Percentiles rank a stretch among this genome's conserved stretches.
Conservation (phyloP, 2,797 vertebrate species). For the Phoeniculus purpureus region DNA sequence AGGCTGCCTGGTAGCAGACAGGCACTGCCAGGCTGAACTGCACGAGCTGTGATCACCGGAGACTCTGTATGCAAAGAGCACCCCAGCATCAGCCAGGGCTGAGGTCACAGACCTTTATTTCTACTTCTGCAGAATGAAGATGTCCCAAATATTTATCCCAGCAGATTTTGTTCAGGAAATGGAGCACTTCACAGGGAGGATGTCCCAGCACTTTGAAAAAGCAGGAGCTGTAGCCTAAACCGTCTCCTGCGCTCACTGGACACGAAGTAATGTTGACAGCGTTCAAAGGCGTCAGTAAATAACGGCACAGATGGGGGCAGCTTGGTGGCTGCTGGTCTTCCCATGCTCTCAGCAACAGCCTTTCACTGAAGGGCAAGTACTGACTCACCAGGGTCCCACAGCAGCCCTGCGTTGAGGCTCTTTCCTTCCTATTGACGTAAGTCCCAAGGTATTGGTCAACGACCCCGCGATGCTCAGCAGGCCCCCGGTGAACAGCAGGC, state of each 20-base stretch:
- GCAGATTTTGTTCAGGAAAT: background rate
- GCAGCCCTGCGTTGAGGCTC: background rate
- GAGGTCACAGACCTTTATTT: background rate
- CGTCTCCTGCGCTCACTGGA: background rate
- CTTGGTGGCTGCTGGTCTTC: background rate
- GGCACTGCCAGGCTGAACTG: background rate
- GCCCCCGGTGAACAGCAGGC: background rate
- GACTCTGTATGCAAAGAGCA: background rate
- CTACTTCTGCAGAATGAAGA: background rate
- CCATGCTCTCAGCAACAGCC: background rate
- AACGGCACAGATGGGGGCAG: background rate
- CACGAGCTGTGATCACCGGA: background rate
- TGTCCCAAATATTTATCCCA: conserved; percentile 9
- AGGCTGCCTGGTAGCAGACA: background rate
- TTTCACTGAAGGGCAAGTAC: background rate
- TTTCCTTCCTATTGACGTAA: background rate
- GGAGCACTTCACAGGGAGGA: accelerated
- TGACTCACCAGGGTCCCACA: background rate
- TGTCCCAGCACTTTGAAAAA: background rate
- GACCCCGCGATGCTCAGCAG: background rate
- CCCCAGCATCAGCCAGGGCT: background rate
- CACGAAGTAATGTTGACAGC: background rate
- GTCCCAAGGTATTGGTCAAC: background rate
- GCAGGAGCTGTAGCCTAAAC: background rate
- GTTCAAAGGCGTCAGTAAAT: conserved; percentile 10